These are phyloP conservation scores for Aphis craccivora DNA, from an alignment of 1,140 invertebrate genomes.

Conservation along the genomic window DNA sequence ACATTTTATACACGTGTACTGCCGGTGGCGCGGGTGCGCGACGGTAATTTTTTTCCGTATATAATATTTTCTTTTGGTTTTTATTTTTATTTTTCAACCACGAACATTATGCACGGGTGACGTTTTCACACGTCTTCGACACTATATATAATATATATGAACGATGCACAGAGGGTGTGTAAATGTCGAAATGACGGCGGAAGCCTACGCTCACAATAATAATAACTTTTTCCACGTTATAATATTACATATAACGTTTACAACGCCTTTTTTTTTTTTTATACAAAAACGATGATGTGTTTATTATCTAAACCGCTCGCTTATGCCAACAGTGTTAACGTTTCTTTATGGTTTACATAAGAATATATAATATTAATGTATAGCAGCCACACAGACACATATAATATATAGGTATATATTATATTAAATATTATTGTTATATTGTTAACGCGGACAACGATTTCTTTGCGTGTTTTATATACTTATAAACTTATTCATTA, in stretches of 20 bases:
- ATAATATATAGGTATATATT: not conserved
- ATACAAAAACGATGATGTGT: conserved; percentile 36
- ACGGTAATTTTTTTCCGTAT: conserved; percentile 17
- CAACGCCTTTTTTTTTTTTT: not conserved
- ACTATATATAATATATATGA: not conserved
- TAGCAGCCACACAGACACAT: not conserved
- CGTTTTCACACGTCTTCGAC: conserved; percentile 54
- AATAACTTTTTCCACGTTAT: conserved; percentile 29
- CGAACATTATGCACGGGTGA: not conserved
- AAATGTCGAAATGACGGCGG: conserved; percentile 24
- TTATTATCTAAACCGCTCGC: conserved; percentile 34
- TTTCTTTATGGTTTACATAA: not conserved
- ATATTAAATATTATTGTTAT: not conserved
- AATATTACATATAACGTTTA: conserved; percentile 14
- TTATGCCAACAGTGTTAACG: not conserved
- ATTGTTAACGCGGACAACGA: not conserved
- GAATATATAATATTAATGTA: not conserved
- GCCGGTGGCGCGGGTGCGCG: not conserved
- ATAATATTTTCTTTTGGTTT: not conserved
- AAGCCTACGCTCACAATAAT: conserved; percentile 7
- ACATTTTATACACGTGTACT: not conserved
- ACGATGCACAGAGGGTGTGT: not conserved
- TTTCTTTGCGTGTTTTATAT: not conserved
- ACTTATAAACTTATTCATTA: not conserved
- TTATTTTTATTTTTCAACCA: not conserved